Evolutionary conservation across 2,888 invertebrate genomes (phyloP).

Genomic region (Dascillus cervinus): DNA sequence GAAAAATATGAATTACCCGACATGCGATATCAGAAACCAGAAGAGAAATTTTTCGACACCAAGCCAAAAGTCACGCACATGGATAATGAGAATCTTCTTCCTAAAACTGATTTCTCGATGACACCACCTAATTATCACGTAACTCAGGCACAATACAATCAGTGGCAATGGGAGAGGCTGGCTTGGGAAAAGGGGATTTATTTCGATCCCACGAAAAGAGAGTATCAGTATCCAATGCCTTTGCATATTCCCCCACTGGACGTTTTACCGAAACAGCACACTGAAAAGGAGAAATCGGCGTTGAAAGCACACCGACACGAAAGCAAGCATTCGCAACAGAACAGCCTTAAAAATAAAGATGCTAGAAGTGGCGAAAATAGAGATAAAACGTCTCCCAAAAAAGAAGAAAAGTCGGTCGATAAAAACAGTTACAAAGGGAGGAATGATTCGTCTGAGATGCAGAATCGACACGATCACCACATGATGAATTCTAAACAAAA

Average conservation of each 20-base stretch:
- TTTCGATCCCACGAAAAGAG: slow-evolving; percentile 47
- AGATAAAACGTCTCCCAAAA: slow-evolving; percentile 25
- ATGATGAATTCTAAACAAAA: neutral
- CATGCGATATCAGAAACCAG: slow-evolving; percentile 26
- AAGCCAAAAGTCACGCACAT: slow-evolving; percentile 30
- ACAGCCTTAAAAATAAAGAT: slow-evolving; percentile 20
- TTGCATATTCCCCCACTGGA: slow-evolving; percentile 35
- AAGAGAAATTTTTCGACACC: slow-evolving; percentile 24
- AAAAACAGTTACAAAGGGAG: slow-evolving; percentile 9
- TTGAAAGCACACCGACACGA: slow-evolving; percentile 33
- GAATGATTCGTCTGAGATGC: slow-evolving; percentile 4
- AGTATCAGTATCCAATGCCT: slow-evolving; percentile 36
- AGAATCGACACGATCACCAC: slow-evolving; percentile 1
- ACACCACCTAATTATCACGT: slow-evolving; percentile 62
- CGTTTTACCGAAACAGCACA: slow-evolving; percentile 31
- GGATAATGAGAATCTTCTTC: slow-evolving; percentile 45
- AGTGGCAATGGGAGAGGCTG: slow-evolving; percentile 54
- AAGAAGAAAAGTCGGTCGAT: slow-evolving; percentile 17
- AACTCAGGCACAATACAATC: slow-evolving; percentile 51
- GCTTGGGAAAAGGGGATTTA: slow-evolving; percentile 53
- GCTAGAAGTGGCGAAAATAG: slow-evolving; percentile 14
- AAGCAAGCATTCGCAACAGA: slow-evolving; percentile 23
- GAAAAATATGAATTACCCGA: slow-evolving; percentile 20
- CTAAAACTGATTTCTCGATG: slow-evolving; percentile 57
- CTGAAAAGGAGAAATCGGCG: slow-evolving; percentile 32